Base-by-base conservation (phyloP, 1,140 invertebrate genomes). In the Bombyx mandarina region DNA sequence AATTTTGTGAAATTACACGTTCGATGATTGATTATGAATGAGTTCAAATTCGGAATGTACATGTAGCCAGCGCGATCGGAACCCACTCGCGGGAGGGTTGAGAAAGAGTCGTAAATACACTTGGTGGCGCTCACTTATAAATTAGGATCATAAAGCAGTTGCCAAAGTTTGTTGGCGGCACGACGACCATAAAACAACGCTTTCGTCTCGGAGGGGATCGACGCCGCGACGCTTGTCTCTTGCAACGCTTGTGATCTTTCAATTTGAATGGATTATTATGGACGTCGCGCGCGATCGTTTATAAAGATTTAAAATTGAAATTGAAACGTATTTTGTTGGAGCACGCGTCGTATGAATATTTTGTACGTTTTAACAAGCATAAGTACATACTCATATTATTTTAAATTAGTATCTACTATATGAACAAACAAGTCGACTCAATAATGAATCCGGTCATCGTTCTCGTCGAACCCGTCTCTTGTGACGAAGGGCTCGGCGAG, bases 141-240 rank as follows among this genome's bases (percentile, higher is more conserved):
- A 86, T 86, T 86, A 83, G 83, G 76, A 78, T 79, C 82, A 86
- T 86, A 86, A 86, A 86, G 76, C 82, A 81, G 78, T 83, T 82
- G 80, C 71, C 79, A 72, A 85, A 86, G 75, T 86, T 86, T 85
- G 82, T 79, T 79, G 73, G 77, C 77, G 78, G 77, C 80, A 71
- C 77, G 74, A 71, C 79, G 82, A 73, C 69, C 80, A 79, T 86
- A 86, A 86, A 86, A 82, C 73, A 83, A 70, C 74, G 79, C 79
- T 82, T 77, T 77, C 75, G 66, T 71, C 74, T 67, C 65, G 53
- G 65, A 64, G 69, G 69, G 79, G 72, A 77, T 73, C 69, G 66
- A 55, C 60, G 63, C 45, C 63, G 60, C 61, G 64, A 35, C 66
- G 47, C 61, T 57, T 57, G 64, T 63, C 61, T 67, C 59, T 65